These are phyloP conservation scores for Notodonta dromedarius DNA, from an alignment of 2,888 invertebrate genomes.

Conservation along the genomic window DNA sequence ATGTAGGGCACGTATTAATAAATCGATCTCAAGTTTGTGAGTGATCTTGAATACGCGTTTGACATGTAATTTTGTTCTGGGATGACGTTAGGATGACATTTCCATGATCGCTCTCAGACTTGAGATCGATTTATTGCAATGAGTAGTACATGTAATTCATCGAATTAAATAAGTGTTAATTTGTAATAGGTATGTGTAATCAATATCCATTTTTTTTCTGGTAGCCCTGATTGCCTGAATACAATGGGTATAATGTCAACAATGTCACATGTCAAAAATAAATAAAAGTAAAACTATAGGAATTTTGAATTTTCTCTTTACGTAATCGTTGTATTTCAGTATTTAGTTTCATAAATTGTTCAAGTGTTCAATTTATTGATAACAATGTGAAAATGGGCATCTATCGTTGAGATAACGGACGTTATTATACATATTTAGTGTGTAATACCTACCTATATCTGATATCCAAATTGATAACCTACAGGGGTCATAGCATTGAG, in stretches of 20 bases:
- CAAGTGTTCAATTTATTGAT: not conserved
- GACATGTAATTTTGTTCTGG: no score
- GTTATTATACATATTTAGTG: not conserved
- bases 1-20: no score
- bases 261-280: slow-evolving; percentile 4
- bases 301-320: slow-evolving; percentile 2
- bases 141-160: no score
- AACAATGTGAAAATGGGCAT: not conserved
- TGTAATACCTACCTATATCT: not conserved
- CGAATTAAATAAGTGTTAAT: no score
- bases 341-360: not conserved
- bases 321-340: not conserved
- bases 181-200: no score
- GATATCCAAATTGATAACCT: slow-evolving; percentile 12
- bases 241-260: not conserved
- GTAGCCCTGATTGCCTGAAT: not conserved
- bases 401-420: not conserved
- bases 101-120: no score
- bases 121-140: no score
- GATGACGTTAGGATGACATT: no score
- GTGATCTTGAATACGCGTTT: no score
- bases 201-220: no score
- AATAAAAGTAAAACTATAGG: not conserved
- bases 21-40: no score
- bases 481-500: slow-evolving; percentile 9